Conservation (phyloP, 2,888 invertebrate genomes). For the Notodonta dromedarius region DNA sequence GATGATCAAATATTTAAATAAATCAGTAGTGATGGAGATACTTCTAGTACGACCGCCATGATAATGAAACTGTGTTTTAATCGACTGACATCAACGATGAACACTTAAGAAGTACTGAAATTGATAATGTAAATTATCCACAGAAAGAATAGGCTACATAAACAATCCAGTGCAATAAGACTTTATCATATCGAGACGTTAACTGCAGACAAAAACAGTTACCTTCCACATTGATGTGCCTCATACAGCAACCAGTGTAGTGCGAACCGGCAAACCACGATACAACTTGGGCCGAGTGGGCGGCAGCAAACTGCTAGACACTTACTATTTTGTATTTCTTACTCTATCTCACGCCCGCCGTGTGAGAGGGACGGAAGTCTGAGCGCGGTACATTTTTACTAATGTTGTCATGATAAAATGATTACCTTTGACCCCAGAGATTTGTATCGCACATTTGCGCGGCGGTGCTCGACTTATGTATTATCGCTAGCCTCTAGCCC, state of each 20-base stretch:
- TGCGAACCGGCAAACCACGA: constrained; percentile 41
- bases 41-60: too few relatives aligned
- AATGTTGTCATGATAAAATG: constrained; percentile 61
- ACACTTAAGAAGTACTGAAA: neutral
- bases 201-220: constrained; percentile 35
- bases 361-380: constrained; percentile 46
- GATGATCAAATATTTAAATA: too few relatives aligned
- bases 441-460: constrained; percentile 20
- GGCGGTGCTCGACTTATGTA: constrained; percentile 8
- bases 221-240: constrained; percentile 25
- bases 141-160: neutral
- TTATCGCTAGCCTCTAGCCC: neutral
- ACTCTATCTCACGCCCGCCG: constrained; percentile 47
- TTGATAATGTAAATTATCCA: neutral
- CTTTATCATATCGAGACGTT: constrained; percentile 29
- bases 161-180: constrained; percentile 25
- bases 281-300: constrained; percentile 60
- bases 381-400: constrained; percentile 43
- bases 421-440: constrained; percentile 66
- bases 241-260: constrained; percentile 25
- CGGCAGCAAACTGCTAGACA: constrained; percentile 54
- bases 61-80: too few relatives aligned
- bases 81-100: neutral
- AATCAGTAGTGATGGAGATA: too few relatives aligned
- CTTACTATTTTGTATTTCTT: constrained; percentile 46